phyloP scores from a whole-genome alignment of 2,797 vertebrate genomes.

The Chiroxiphia lanceolata region DNA sequence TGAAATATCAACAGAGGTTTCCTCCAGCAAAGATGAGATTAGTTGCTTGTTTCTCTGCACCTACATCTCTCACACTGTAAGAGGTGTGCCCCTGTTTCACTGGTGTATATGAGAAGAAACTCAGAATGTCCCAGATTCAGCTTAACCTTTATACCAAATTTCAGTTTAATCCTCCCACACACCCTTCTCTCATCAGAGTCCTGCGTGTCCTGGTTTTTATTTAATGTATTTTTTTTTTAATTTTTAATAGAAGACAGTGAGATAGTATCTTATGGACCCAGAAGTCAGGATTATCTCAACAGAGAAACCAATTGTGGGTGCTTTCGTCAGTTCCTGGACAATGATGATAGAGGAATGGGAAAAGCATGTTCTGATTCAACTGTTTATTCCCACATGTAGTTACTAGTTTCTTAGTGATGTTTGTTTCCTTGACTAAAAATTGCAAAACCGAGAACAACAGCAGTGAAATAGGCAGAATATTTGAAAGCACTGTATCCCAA shows the following conservation, averaged over 20 bases:
- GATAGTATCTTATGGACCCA: conserved; percentile 28
- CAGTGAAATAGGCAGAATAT: conserved; percentile 20
- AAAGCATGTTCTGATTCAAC: conserved; percentile 37
- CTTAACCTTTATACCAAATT: neutral
- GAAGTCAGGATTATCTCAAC: conserved; percentile 44
- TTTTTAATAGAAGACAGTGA: neutral
- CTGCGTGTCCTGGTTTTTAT: neutral
- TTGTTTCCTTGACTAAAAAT: conserved; percentile 54
- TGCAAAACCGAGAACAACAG: conserved; percentile 40
- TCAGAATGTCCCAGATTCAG: neutral
- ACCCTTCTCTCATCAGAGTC: neutral
- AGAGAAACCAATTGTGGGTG: conserved; percentile 38
- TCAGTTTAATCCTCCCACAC: neutral
- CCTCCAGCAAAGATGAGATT: neutral
- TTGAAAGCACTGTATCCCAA: neutral
- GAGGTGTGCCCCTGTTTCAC: neutral
- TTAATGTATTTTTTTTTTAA: neutral
- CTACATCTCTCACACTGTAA: neutral
- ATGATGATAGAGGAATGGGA: conserved; percentile 36
- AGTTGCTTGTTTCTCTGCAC: neutral
- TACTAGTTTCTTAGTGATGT: conserved; percentile 50
- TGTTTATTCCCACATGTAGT: conserved; percentile 64
- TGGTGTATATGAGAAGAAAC: neutral
- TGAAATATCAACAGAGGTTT: neutral
- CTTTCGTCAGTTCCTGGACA: conserved; percentile 31